These are phyloP conservation scores for Pseudocheirus occidentalis DNA, from an alignment of 2,797 vertebrate species.

Conservation along the genomic window DNA sequence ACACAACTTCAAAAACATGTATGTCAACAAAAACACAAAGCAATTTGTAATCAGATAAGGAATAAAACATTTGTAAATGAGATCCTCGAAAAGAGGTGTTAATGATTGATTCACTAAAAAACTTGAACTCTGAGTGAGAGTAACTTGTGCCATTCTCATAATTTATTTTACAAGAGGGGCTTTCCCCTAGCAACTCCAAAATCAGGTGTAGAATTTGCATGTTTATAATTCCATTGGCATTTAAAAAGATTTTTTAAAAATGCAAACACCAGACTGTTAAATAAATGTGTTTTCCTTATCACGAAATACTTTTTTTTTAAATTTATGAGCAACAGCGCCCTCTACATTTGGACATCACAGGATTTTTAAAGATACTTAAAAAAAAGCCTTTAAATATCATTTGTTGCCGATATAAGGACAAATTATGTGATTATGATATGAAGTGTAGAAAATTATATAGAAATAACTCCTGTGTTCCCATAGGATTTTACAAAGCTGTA, in stretches of 20 bases:
- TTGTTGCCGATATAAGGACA: conserved; percentile 57
- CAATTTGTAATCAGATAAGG: conserved; percentile 73
- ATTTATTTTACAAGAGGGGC: conserved; percentile 62
- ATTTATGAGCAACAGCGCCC: conserved; percentile 88
- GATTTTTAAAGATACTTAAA: conserved; percentile 66
- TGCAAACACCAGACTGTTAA: conserved; percentile 78
- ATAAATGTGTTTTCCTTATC: conserved; percentile 72
- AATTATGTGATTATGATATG: conserved; percentile 53
- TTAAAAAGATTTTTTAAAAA: conserved; percentile 80
- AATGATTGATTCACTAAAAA: neutral
- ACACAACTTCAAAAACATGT: neutral
- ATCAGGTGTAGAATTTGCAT: conserved; percentile 79
- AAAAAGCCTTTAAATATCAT: conserved; percentile 75
- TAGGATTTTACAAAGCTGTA: conserved; percentile 57
- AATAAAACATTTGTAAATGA: neutral
- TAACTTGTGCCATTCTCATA: conserved; percentile 42
- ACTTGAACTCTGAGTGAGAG: conserved; percentile 36
- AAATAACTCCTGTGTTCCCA: conserved; percentile 37
- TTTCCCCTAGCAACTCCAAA: conserved; percentile 79
- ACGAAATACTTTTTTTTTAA: conserved; percentile 76
- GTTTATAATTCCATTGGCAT: conserved; percentile 75
- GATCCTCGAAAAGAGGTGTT: neutral
- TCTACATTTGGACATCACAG: conserved; percentile 83
- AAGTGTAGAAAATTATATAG: conserved; percentile 47
- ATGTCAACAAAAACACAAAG: conserved; percentile 8